A percentile compares a stretch with the other conserved stretches of the same genome.
These are phyloP conservation scores for Micropoecilia bifurca DNA, from an alignment of 2,797 vertebrate genomes.

Conservation along the genomic window DNA sequence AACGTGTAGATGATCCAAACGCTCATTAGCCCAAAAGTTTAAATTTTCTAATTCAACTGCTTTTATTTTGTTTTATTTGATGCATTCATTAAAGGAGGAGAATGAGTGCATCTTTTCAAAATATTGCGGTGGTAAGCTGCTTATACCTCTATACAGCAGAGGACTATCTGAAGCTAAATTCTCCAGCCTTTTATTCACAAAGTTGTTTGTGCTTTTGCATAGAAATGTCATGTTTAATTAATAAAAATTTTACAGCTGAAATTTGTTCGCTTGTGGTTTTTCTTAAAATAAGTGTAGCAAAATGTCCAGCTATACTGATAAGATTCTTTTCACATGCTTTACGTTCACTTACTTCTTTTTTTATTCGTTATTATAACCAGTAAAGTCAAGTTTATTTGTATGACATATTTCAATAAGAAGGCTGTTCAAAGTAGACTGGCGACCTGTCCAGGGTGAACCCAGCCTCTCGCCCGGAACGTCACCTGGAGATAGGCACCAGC, in stretches of 20 bases:
- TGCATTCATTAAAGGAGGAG: constrained; percentile 53
- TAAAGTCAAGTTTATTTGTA: not conserved
- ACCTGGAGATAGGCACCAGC: no score
- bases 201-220: constrained; percentile 27
- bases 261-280: not conserved
- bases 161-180: constrained; percentile 53
- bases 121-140: constrained; percentile 31
- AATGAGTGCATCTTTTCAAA: constrained; percentile 36
- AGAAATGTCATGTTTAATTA: constrained; percentile 2
- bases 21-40: constrained; percentile 39
- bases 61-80: constrained; percentile 52
- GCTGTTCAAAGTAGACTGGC: no score
- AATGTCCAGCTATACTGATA: not conserved
- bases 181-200: constrained; percentile 52
- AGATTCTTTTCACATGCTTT: not conserved
- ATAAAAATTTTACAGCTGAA: not conserved
- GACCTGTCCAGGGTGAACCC: no score
- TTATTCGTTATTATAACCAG: not conserved
- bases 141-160: constrained; percentile 40
- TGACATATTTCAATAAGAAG: not conserved
- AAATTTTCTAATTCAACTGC: constrained; percentile 55
- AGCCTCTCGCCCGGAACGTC: no score
- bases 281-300: not conserved
- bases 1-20: constrained; percentile 51
- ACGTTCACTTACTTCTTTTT: not conserved